Conservation (phyloP, 2,888 invertebrate species). For the Byasa hedistus region DNA sequence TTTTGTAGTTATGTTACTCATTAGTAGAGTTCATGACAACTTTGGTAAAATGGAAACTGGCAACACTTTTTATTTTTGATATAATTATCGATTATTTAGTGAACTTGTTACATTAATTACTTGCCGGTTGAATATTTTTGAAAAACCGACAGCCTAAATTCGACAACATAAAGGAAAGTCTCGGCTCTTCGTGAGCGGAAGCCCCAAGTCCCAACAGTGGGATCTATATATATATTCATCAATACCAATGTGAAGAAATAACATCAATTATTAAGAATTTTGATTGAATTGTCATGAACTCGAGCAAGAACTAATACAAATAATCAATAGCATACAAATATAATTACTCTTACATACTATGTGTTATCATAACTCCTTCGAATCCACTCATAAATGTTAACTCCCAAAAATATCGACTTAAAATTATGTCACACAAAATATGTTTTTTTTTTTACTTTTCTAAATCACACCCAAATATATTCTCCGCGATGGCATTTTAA, state of each 20-base stretch:
- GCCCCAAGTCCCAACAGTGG: too few species aligned
- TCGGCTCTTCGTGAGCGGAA: too few species aligned
- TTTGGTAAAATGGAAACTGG: background rate
- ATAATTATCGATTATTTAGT: background rate
- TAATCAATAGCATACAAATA: constrained; percentile 4
- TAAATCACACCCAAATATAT: constrained; percentile 22
- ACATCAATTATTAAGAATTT: background rate
- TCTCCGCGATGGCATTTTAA: constrained; percentile 3
- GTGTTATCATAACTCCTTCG: constrained; percentile 1
- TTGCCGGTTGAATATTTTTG: too few species aligned
- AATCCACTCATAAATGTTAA: constrained; percentile 4
- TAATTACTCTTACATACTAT: constrained; percentile 6
- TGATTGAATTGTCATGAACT: constrained; percentile 11
- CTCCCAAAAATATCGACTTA: constrained; percentile 16
- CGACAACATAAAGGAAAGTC: too few species aligned
- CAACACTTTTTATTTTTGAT: background rate
- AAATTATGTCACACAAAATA: constrained; percentile 31
- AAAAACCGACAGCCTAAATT: too few species aligned
- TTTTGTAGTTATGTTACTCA: constrained; percentile 60
- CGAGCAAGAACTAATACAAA: background rate
- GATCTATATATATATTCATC: too few species aligned
- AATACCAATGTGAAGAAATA: background rate
- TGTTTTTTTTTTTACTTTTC: constrained; percentile 27
- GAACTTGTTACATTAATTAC: too few species aligned
- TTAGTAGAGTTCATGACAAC: constrained; percentile 24